Base-by-base conservation (phyloP, 2,797 vertebrate species). In the Pterois miles region DNA sequence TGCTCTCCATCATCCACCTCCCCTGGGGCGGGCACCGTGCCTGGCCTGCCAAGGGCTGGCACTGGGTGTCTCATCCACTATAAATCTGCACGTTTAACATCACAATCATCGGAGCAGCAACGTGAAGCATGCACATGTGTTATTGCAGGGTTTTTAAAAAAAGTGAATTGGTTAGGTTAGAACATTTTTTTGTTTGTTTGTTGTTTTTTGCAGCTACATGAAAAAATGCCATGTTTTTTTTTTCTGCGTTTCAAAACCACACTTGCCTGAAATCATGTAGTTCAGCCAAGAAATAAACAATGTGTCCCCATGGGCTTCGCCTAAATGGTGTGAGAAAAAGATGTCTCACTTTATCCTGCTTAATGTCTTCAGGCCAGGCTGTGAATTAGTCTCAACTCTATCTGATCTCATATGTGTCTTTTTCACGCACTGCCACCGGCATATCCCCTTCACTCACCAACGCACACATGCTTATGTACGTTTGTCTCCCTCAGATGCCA, bases 1-100 rank as follows among this genome's bases (percentile, higher is more conserved):
- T 95, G 94, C 93, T 94, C 93, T 93, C 93, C 91, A 95, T 96
- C 94, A 95, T 93, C 87, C 83, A 74, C 86, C 87, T 92, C 91
- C 92, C 92, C 87, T 84, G 91, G 87, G 92, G 91, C 84, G 57
- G 90, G 88, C 92, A 90, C 91, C 69, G 74, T 88, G 90, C 88
- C 80, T 84, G 90, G 88, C 82, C 88, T 93, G 88, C 91, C 91
- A 90, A 87, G 85, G 90, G 83, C 87, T 92, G 92, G 81, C 88
- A 85, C 81, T 79, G 88, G 77, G 80, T 89, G 93, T 93, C 88
- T 92, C 86, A 86, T 89, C 88, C 81, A 87, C 87, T 90, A 87
- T 93, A 91, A 92, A 94, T 93, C 89, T 92, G 91, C 89, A 89
- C 74, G 58, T 88, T 91, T 92, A 89, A 91, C 83, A 88, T 91